Evolutionary conservation across 2,113 vertebrate species (phyloP).

Genomic region (Callionymus lyra): DNA sequence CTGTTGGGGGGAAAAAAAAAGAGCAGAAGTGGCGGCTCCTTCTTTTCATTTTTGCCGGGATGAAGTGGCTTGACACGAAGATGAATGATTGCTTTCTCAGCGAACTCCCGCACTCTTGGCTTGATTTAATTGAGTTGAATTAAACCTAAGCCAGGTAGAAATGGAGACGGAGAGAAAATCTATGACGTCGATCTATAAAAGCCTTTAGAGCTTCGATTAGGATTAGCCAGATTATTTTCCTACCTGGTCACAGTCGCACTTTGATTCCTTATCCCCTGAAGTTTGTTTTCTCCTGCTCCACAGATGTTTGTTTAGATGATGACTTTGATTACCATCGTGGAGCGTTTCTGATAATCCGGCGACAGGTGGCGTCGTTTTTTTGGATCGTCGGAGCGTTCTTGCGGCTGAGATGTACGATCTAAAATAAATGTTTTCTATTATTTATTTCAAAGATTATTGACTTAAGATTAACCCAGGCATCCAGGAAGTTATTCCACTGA

Average conservation of each 20-base stretch:
- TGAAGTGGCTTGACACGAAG: constrained; percentile 50
- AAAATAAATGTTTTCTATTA: no score
- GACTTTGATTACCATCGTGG: no score
- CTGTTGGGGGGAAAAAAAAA: constrained; percentile 42
- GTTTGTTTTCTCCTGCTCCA: constrained; percentile 30
- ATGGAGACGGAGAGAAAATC: constrained; percentile 65
- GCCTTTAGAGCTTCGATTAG: constrained; percentile 68
- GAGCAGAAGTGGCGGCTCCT: constrained; percentile 21
- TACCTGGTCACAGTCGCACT: constrained; percentile 60
- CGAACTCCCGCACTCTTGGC: constrained; percentile 48
- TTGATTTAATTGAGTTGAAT: constrained; percentile 72
- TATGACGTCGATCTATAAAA: constrained; percentile 68
- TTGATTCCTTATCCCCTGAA: constrained; percentile 33
- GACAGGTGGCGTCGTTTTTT: no score
- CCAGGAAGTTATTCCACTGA: no score
- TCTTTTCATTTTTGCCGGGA: constrained; percentile 23
- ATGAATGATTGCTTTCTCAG: constrained; percentile 61
- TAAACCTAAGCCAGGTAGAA: constrained; percentile 67
- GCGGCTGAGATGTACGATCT: no score
- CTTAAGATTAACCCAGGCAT: no score
- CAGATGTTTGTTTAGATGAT: constrained; percentile 29
- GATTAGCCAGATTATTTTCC: constrained; percentile 68
- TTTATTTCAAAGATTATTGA: no score
- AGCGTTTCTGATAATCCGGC: no score
- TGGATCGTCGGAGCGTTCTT: no score